Percentiles rank a stretch among this genome's conserved stretches.
phyloP scores from a whole-genome alignment of 2,888 invertebrate species.

The Punctoribates punctum region DNA sequence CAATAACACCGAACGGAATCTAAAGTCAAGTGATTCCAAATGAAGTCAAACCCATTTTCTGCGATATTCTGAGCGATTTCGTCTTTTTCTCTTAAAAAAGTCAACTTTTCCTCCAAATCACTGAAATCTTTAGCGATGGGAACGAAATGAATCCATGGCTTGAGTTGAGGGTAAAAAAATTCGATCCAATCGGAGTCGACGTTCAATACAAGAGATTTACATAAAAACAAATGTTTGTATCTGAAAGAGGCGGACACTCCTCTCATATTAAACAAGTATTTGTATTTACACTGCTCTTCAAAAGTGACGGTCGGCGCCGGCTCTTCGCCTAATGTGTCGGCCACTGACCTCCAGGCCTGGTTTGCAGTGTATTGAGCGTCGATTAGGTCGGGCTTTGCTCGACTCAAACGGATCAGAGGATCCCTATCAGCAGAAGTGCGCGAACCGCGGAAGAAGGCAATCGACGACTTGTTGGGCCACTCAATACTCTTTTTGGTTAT shows the following conservation, averaged over 20 bases:
- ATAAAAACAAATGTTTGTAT: conserved; percentile 90
- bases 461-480: conserved; percentile 69
- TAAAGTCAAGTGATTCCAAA: conserved; percentile 76
- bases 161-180: conserved; percentile 84
- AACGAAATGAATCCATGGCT: conserved; percentile 93
- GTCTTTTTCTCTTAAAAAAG: conserved; percentile 62
- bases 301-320: conserved; percentile 83
- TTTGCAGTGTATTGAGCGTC: conserved; percentile 96
- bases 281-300: conserved; percentile 75
- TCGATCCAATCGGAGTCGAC: conserved; percentile 91
- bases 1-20: conserved; percentile 82
- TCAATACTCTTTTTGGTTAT: conserved; percentile 60
- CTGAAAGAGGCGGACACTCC: conserved; percentile 96
- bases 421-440: conserved; percentile 88
- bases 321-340: conserved; percentile 79
- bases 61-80: conserved; percentile 72
- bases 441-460: conserved; percentile 84
- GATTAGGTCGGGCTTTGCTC: conserved; percentile 63
- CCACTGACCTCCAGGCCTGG: conserved; percentile 88
- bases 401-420: conserved; percentile 69
- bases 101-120: conserved; percentile 62
- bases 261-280: conserved; percentile 89
- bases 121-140: conserved; percentile 70
- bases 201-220: conserved; percentile 87
- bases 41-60: conserved; percentile 70